Base-by-base conservation (phyloP, 2,113 vertebrate genomes). In the Triplophysa tibetana region DNA sequence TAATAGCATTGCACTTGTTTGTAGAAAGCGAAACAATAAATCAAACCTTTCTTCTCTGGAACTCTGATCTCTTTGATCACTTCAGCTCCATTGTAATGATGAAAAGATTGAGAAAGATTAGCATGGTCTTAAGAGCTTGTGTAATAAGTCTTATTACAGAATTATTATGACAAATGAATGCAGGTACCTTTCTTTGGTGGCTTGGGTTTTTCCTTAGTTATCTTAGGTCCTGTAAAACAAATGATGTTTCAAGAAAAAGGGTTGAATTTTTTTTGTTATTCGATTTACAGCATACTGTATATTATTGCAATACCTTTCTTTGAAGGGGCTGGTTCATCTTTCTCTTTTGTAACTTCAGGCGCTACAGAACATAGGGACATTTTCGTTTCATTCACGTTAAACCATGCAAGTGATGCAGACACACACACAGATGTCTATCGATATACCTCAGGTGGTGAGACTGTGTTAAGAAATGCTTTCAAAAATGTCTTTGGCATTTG, bases 161-260 rank as follows among this genome's bases (percentile, higher is more conserved):
- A 50, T 50, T 50, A 48, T 50, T 48, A 5, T 69, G n/a, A 52
- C 43, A 52, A 50, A 69, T 11, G 50, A 19, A n/a, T 3, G 1
- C 2, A 13, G 4, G 56, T 38, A 88, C 84, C 88, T 85, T 70
- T 43, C 80, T 82, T 86, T 17, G 78, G 19, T 12, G 45, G n/a
- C 63, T 61, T 81, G 1, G 24, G 7, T 69, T 63, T 23, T 61
- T 76, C 69, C 56, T 54, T 70, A 6, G 50, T 70, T 33, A 54
- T 70, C 54, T 21, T 17, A 56, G 16, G 52, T 8, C 21, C 54
- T 58, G 8, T 19, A 58, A 58, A 24, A 3, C 2, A 56, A 3
- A 8, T 3, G 24, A 19, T 29, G 52, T 19, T 19, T 70, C 9
- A 29, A 11, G 29, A 29, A 52, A 52, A 26, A 52, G 17, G 10